Percentiles rank a stretch among this genome's conserved stretches.
These are phyloP conservation scores for Felis chaus DNA, from an alignment of 2,113 vertebrate genomes.

Conservation along the genomic window DNA sequence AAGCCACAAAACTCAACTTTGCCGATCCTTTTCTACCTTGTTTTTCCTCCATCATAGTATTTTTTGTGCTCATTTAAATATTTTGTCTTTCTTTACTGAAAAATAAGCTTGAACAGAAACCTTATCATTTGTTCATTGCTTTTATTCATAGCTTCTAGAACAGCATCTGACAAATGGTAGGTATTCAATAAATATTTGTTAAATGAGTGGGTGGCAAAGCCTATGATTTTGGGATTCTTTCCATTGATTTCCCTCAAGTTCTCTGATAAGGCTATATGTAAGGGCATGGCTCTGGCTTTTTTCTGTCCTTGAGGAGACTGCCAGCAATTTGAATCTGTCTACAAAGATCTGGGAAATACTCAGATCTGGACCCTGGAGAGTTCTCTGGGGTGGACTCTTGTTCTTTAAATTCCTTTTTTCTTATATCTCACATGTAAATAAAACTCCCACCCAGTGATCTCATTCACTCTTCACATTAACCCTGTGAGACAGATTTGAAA, in stretches of 20 bases:
- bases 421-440: not conserved
- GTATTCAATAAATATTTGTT: conserved; percentile 15
- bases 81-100: not conserved
- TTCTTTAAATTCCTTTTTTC: not conserved
- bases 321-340: not conserved
- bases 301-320: not conserved
- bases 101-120: not conserved
- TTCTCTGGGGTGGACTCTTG: not conserved
- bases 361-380: not conserved
- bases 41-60: not conserved
- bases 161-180: not conserved
- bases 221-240: conserved; percentile 4
- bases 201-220: not conserved
- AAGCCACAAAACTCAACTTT: not conserved
- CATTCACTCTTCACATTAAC: not conserved
- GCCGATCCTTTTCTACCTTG: not conserved
- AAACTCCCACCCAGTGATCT: not conserved
- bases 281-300: not conserved
- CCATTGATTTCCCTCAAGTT: not conserved
- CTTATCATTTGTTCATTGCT: conserved; percentile 15
- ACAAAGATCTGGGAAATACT: not conserved
- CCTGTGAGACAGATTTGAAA: not conserved
- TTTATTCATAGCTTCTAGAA: not conserved
- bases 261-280: not conserved
- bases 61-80: not conserved